These are phyloP conservation scores for Ceramica pisi DNA, from an alignment of 2,888 invertebrate genomes.

Conservation along the genomic window DNA sequence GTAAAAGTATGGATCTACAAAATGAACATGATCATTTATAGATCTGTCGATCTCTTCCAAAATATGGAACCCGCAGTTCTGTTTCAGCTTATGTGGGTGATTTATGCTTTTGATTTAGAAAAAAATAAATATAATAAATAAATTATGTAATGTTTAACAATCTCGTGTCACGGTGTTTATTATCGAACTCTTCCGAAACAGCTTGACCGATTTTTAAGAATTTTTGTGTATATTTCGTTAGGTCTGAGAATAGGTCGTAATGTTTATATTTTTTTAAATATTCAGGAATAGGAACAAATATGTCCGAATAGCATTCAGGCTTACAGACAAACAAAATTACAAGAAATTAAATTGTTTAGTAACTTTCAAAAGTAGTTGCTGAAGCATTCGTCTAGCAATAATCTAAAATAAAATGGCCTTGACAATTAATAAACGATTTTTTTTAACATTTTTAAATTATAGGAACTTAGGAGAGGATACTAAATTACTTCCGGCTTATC, in stretches of 20 bases:
- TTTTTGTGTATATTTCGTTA: too few relatives aligned
- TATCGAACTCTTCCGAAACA: too few relatives aligned
- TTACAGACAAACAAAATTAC: neutral
- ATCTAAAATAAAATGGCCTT: neutral
- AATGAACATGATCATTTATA: slow-evolving; percentile 3
- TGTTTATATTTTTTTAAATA: neutral
- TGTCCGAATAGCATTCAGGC: neutral
- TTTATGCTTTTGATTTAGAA: neutral
- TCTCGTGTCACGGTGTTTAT: too few relatives aligned
- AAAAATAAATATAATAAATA: neutral
- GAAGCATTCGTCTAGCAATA: neutral
- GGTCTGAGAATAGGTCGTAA: too few relatives aligned
- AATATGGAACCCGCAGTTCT: neutral
- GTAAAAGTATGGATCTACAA: slow-evolving; percentile 23
- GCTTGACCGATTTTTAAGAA: too few relatives aligned
- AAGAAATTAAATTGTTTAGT: neutral
- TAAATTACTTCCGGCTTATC: neutral
- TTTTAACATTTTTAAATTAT: neutral
- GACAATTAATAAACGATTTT: neutral
- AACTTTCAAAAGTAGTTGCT: neutral
- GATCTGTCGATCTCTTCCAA: neutral
- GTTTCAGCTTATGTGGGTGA: too few relatives aligned
- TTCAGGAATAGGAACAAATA: neutral
- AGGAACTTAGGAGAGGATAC: neutral
- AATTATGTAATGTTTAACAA: too few relatives aligned